Percentiles rank a stretch among this genome's conserved stretches.
Conservation (phyloP, 2,797 vertebrate genomes). For the Galagoides demidoff region DNA sequence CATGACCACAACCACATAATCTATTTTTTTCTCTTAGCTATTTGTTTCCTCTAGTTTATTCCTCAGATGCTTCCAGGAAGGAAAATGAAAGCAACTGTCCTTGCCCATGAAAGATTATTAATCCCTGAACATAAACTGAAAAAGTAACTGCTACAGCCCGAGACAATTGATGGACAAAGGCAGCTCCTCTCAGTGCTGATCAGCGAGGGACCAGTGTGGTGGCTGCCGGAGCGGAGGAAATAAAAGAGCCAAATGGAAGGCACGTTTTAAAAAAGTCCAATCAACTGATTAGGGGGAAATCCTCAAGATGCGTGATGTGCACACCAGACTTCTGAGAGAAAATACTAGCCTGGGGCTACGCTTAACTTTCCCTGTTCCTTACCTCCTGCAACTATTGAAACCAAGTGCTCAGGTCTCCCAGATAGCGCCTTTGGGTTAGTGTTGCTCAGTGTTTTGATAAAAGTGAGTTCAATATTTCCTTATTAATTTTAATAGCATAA, state of each 20-base stretch:
- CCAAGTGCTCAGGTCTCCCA: slow-evolving; percentile 47
- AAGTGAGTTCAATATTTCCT: slow-evolving; percentile 74
- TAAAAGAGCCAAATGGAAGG: not conserved
- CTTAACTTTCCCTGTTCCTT: not conserved
- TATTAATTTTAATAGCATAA: slow-evolving; percentile 76
- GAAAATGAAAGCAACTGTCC: slow-evolving; percentile 20
- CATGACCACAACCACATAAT: slow-evolving; percentile 1
- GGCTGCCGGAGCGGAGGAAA: not conserved
- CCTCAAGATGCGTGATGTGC: not conserved
- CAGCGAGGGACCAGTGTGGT: not conserved
- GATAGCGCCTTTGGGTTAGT: slow-evolving; percentile 37
- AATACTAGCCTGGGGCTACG: slow-evolving; percentile 7
- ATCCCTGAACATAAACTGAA: not conserved
- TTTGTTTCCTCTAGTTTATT: slow-evolving; percentile 54
- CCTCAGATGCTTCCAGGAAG: not conserved
- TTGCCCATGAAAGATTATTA: not conserved
- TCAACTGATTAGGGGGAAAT: not conserved
- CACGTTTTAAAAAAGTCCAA: slow-evolving; percentile 3
- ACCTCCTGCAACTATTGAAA: slow-evolving; percentile 24
- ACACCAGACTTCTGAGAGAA: slow-evolving; percentile 19
- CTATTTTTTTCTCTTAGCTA: slow-evolving; percentile 11
- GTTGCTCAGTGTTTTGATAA: slow-evolving; percentile 53
- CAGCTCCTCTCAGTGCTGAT: not conserved
- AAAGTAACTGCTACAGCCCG: not conserved
- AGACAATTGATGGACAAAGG: not conserved